Conservation (phyloP, 2,797 vertebrate genomes). For the Coccyzus lansbergi region DNA sequence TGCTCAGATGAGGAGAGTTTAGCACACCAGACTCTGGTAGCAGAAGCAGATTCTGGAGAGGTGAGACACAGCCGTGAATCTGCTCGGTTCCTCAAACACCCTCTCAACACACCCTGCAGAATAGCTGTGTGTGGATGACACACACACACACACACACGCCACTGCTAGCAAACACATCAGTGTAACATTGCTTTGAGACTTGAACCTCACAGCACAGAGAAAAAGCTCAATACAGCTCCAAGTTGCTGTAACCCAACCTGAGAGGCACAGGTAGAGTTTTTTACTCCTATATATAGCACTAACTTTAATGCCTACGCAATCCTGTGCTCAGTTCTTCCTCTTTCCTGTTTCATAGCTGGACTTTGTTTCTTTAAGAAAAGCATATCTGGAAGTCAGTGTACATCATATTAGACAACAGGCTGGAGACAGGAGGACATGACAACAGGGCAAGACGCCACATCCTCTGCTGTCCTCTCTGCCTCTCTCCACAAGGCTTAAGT, state of each 20-base stretch:
- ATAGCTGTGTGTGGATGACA: neutral
- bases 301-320: neutral
- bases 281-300: neutral
- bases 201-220: neutral
- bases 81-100: neutral
- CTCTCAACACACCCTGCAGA: neutral
- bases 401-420: neutral
- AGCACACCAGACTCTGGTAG: slow-evolving; percentile 31
- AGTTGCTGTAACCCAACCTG: neutral
- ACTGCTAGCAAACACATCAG: neutral
- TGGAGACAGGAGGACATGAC: neutral
- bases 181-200: neutral
- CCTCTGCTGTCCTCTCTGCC: rapidly evolving
- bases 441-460: neutral
- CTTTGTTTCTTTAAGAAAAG: neutral
- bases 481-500: neutral
- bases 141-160: neutral
- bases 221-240: neutral
- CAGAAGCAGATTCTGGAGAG: slow-evolving; percentile 24
- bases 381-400: neutral
- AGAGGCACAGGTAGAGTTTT: neutral
- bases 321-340: neutral
- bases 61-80: neutral
- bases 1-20: slow-evolving; percentile 61
- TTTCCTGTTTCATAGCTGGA: neutral